These are phyloP conservation scores for Acropternis orthonyx DNA, from an alignment of 2,797 vertebrate species.

Conservation along the genomic window DNA sequence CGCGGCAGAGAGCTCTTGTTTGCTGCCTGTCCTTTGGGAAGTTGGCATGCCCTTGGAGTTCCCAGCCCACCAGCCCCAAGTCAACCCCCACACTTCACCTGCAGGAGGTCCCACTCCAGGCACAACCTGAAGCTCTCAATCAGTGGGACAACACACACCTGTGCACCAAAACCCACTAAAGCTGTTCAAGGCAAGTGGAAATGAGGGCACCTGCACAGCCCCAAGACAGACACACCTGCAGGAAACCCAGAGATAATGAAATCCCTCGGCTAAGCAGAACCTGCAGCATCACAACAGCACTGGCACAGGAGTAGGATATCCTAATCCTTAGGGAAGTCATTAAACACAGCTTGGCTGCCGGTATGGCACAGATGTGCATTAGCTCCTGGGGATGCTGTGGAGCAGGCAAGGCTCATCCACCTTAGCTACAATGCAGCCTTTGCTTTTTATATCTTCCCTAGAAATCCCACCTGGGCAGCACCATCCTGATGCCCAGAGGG, in stretches of 20 bases:
- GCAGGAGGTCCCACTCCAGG: neutral
- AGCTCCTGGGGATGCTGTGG: neutral
- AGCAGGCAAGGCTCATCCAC: neutral
- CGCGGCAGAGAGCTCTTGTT: rapidly evolving
- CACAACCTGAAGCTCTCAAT: neutral
- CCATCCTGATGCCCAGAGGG: neutral
- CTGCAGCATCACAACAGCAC: neutral
- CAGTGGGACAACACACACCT: rapidly evolving
- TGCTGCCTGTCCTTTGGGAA: rapidly evolving
- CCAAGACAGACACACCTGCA: neutral
- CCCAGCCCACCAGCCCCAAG: neutral
- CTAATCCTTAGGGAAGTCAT: constrained; percentile 32
- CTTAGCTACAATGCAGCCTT: neutral
- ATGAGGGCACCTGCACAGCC: neutral
- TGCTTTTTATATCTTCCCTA: neutral
- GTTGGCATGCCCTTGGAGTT: neutral
- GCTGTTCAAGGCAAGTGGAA: neutral
- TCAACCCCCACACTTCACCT: neutral
- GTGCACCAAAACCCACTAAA: neutral
- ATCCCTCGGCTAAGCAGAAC: neutral
- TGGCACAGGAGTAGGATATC: neutral
- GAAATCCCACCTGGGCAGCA: neutral
- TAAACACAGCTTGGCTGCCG: neutral
- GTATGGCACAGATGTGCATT: neutral
- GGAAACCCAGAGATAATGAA: constrained; percentile 7